phyloP scores from a whole-genome alignment of 2,113 vertebrate species.

The Nerophis lumbriciformis region DNA sequence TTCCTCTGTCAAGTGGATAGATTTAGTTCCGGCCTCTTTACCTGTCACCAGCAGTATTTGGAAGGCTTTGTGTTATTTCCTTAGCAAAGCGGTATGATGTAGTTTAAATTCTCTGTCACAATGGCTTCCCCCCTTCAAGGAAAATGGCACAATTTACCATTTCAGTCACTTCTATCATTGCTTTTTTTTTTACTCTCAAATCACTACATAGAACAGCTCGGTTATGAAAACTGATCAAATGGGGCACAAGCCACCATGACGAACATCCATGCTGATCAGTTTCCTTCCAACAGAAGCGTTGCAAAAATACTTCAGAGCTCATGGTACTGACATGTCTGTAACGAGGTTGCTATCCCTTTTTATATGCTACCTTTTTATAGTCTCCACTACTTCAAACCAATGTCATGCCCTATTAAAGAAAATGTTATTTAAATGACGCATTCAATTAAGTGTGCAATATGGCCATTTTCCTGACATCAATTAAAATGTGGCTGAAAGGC shows the following conservation, averaged over 20 bases:
- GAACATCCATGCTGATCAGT: neutral
- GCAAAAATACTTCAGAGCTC: neutral
- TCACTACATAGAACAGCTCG: neutral
- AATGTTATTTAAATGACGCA: neutral
- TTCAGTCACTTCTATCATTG: constrained; percentile 23
- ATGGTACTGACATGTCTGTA: neutral
- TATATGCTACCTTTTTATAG: neutral
- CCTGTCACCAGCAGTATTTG: constrained; percentile 11
- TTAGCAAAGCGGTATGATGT: constrained; percentile 5
- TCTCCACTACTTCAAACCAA: neutral
- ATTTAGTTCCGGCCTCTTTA: constrained; percentile 1
- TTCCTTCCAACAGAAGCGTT: neutral
- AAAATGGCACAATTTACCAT: constrained; percentile 35
- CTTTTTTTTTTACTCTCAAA: neutral
- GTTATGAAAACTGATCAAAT: neutral
- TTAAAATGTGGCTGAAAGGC: neutral
- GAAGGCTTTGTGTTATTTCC: constrained; percentile 6
- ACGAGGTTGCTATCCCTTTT: neutral
- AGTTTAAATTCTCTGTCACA: constrained; percentile 39
- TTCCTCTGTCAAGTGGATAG: neutral
- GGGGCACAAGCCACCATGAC: neutral
- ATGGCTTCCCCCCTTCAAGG: constrained; percentile 14
- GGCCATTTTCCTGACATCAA: neutral
- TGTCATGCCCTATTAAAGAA: neutral
- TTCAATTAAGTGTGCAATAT: neutral